Evolutionary conservation across 2,113 vertebrate species (phyloP).

Genomic region (Anser brachyrhynchus): DNA sequence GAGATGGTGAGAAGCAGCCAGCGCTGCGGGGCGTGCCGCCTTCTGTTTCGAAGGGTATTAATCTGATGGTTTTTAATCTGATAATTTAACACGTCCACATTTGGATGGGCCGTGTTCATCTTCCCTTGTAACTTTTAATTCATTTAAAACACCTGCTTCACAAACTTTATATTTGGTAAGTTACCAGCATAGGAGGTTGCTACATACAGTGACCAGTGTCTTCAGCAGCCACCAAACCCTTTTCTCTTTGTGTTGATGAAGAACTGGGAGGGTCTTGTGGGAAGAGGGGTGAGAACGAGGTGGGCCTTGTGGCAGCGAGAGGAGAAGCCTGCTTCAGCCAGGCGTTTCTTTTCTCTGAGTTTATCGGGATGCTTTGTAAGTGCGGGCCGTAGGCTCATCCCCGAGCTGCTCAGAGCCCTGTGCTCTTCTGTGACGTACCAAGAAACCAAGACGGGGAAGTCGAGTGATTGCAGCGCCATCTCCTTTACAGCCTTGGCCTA

Average conservation of each 20-base stretch:
- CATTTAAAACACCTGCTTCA: accelerated
- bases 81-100: accelerated
- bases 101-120: neutral
- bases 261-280: neutral
- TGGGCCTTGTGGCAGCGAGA: neutral
- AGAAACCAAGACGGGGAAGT: neutral
- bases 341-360: neutral
- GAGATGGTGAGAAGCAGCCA: neutral
- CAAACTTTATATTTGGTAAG: neutral
- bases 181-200: neutral
- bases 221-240: neutral
- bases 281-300: neutral
- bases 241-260: neutral
- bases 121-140: neutral
- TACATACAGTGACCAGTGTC: accelerated
- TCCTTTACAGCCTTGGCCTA: neutral
- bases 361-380: neutral
- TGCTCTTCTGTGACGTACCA: neutral
- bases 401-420: neutral
- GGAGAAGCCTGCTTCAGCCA: neutral
- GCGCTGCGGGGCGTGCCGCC: neutral
- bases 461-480: neutral
- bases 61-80: neutral
- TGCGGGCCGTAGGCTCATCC: neutral
- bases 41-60: neutral